Evolutionary conservation across 2,797 vertebrate species (phyloP), one percentile per base, ranked within the genome.

Genomic region (Bovichtus variegatus): DNA sequence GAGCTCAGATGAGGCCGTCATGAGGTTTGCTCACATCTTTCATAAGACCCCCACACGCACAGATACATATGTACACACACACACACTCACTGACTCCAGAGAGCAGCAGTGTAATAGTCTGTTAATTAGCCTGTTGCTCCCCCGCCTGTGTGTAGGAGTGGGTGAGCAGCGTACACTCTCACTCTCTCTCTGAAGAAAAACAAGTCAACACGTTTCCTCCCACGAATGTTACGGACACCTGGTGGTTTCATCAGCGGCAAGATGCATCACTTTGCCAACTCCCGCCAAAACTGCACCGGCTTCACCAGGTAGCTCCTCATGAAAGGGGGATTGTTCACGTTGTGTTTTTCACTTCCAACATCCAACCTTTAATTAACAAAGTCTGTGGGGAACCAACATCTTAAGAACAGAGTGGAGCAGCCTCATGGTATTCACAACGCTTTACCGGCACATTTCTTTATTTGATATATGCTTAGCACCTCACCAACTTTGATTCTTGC

Each of bases 61-160:
- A 51, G 43, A 31, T 4, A 34, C 51, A 61, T 11, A 70, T 3
- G n/a, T 16, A 51, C 16, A 36, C 41, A 6, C 21, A 49, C 38
- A 62, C 23, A 60, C 54, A 54, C 41, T 34, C 36, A 13, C 46
- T 15, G 51, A 60, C 78, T 81, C 80, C 62, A 71, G 80, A 79
- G 85, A 91, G 67, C 72, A 75, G 74, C 34, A 81, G 77, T 79
- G 81, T 83, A 89, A 88, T 88, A 84, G 87, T 80, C 81, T 83
- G 85, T 89, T 92, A 89, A 90, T 91, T 88, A 88, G 85, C 81
- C 78, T 81, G 87, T 87, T 86, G 87, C 84, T 87, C 83, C 81
- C 80, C 82, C 78, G 83, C 81, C 62, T 72, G 79, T 59, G 78
- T 83, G 87, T 78, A 73, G 86, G 85, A 40, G 82, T 80, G 13